Percentiles rank a stretch among this genome's conserved stretches.
These are phyloP conservation scores for Numida meleagris DNA, from an alignment of 2,113 vertebrate genomes.

Conservation along the genomic window DNA sequence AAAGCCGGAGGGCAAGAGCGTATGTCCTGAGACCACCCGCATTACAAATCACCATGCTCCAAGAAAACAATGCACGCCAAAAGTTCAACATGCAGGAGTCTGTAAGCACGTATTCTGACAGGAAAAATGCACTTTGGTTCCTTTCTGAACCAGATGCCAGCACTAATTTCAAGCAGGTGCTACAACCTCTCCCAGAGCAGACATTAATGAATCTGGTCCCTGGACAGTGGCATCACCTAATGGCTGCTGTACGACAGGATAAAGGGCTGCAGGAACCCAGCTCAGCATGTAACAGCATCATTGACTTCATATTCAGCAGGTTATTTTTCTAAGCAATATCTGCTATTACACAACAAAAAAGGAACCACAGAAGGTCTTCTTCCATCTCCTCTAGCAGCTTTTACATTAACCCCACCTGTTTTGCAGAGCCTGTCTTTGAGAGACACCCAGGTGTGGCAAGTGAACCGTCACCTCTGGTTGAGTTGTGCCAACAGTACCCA, in stretches of 20 bases:
- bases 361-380: not conserved
- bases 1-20: not conserved
- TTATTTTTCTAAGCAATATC: not conserved
- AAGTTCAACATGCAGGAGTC: not conserved
- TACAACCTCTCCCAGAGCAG: not conserved
- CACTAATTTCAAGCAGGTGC: not conserved
- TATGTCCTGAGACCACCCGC: not conserved
- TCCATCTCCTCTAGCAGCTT: not conserved
- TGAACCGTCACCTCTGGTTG: not conserved
- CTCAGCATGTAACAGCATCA: not conserved
- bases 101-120: not conserved
- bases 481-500: not conserved
- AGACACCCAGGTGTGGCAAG: not conserved
- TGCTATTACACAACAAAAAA: not conserved
- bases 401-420: not conserved
- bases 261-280: not conserved
- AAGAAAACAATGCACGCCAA: not conserved
- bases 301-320: not conserved
- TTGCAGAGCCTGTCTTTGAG: not conserved
- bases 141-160: not conserved
- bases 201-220: not conserved
- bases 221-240: not conserved
- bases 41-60: not conserved
- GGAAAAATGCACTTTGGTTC: not conserved
- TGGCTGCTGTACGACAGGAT: not conserved